Base-by-base conservation (phyloP, 2,888 invertebrate species). In the Heliothis peltigera region DNA sequence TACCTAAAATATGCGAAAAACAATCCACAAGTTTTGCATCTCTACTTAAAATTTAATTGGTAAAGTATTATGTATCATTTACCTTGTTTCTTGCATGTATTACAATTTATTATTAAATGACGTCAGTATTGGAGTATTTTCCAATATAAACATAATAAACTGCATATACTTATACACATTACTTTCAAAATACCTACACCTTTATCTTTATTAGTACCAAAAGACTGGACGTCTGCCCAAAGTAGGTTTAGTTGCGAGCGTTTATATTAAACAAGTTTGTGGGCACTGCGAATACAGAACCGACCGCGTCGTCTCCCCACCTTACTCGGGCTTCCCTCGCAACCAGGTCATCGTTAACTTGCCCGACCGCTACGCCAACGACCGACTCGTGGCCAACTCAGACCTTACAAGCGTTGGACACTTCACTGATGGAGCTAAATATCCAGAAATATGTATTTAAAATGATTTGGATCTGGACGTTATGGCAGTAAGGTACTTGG, bases 331-430 rank as follows among this genome's bases (percentile, higher is more conserved):
- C 91, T 92, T 93, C 92, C 92, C 92, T 92, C 85, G 82, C 83
- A 94, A 91, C 90, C 92, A 90, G 93, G 93, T 92, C 93, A 92
- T 88, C 92, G 90, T 89, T 89, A 88, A 88, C 87, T 85, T 84
- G 87, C 86, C 80, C 85, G 87, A 90, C 91, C 88, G 85, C 89
- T 91, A 89, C 84, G 81, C 82, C 79, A 79, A 79, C 84, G 80
- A 79, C 83, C 84, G 80, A 79, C 84, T 82, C 77, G 79, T 79
- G 82, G 84, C 83, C 81, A 84, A 77, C 80, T 82, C 84, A 77
- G 76, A 84, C 88, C 89, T 25, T 25, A 7, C 25, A 25, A 25
- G 25, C 25, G 8, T 25, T 25, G 25, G 25, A 25, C 25, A 12
- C 15, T 5, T 6, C 4, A n/a, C 6, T n/a, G 5, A 15, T 39